Percentiles rank a stretch among this genome's conserved stretches.
Evolutionary conservation across 2,888 invertebrate species (phyloP).

Genomic region (Chesias legatella): DNA sequence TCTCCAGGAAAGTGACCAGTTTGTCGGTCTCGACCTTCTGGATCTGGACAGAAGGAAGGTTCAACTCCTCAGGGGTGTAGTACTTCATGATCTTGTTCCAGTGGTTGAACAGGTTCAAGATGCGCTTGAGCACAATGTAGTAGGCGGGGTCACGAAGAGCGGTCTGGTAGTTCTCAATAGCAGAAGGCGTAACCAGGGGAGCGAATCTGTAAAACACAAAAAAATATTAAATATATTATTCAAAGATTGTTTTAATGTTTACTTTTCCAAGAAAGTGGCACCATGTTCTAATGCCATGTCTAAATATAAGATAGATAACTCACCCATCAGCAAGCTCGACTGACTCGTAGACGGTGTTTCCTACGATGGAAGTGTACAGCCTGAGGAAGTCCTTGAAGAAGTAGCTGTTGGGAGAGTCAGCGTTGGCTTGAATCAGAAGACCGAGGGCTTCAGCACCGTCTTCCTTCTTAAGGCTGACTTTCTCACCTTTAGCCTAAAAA

Average conservation of each 20-base stretch:
- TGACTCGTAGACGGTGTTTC: constrained; percentile 55
- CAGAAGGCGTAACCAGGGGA: constrained; percentile 78
- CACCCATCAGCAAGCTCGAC: constrained; percentile 40
- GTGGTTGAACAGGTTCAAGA: constrained; percentile 77
- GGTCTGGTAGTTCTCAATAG: constrained; percentile 83
- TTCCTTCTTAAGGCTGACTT: constrained; percentile 79
- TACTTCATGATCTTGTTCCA: constrained; percentile 80
- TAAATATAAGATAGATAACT: constrained; percentile 16
- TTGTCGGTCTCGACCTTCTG: constrained; percentile 83
- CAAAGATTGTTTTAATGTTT: constrained; percentile 37
- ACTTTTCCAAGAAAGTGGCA: constrained; percentile 59
- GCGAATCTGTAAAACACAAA: constrained; percentile 40
- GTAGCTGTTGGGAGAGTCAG: constrained; percentile 79
- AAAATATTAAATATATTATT: too few species aligned
- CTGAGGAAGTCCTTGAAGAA: constrained; percentile 81
- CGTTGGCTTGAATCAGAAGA: constrained; percentile 82
- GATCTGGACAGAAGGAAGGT: constrained; percentile 81
- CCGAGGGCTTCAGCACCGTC: constrained; percentile 83
- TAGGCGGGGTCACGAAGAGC: constrained; percentile 85
- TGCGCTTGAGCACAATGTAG: constrained; percentile 83
- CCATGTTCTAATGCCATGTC: neutral
- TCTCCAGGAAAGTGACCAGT: constrained; percentile 84
- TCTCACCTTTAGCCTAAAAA: constrained; percentile 65
- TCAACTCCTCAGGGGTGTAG: constrained; percentile 83
- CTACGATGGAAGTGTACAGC: constrained; percentile 80